Evolutionary conservation across 2,797 vertebrate genomes (phyloP).

Genomic region (Acropternis orthonyx): DNA sequence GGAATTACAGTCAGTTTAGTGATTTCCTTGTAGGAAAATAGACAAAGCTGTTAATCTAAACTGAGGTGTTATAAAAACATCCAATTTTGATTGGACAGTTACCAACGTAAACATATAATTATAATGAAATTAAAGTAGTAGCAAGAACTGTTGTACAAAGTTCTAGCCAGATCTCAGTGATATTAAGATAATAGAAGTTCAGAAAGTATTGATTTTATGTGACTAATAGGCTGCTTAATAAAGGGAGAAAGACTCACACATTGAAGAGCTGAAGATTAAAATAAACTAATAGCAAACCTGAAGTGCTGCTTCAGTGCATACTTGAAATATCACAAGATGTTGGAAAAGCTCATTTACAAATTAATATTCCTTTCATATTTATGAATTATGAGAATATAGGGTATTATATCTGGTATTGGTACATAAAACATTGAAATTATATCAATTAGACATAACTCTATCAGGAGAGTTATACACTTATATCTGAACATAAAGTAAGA

Average conservation of each 20-base stretch:
- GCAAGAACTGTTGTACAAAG: not conserved
- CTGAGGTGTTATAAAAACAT: slow-evolving; percentile 12
- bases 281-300: not conserved
- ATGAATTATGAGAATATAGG: not conserved
- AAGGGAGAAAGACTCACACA: not conserved
- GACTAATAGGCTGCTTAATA: slow-evolving; percentile 37
- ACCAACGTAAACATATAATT: not conserved
- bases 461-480: not conserved
- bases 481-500: not conserved
- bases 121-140: slow-evolving; percentile 41
- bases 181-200: slow-evolving; percentile 31
- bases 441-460: not conserved
- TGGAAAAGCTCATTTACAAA: slow-evolving; percentile 38
- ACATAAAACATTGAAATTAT: not conserved
- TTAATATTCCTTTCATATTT: slow-evolving; percentile 8
- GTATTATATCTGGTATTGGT: not conserved
- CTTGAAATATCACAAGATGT: slow-evolving; percentile 30
- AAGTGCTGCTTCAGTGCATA: not conserved
- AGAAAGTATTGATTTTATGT: slow-evolving; percentile 25
- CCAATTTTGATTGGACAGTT: slow-evolving; percentile 27
- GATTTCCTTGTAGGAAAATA: not conserved
- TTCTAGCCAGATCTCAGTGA: not conserved
- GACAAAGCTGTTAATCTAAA: slow-evolving; percentile 32
- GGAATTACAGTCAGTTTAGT: slow-evolving; percentile 26
- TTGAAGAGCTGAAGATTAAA: not conserved